Conservation (phyloP, 1,140 invertebrate species). For the Glossosoma conforme region DNA sequence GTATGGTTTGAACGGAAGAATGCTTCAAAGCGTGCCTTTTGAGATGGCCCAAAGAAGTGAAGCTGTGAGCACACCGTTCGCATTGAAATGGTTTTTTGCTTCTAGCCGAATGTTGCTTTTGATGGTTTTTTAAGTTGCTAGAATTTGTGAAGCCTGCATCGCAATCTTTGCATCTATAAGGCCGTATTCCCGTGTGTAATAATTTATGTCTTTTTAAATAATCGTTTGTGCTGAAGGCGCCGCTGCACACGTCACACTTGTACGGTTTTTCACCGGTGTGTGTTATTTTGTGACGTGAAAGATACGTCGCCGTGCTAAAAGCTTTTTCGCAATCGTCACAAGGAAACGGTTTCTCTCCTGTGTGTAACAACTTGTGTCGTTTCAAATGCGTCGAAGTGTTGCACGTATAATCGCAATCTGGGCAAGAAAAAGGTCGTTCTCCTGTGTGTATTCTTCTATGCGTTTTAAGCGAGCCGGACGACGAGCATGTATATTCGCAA, state of each 20-base stretch:
- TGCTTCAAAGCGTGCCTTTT: too few relatives aligned
- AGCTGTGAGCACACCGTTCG: too few relatives aligned
- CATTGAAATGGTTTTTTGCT: too few relatives aligned
- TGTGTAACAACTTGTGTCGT: not conserved
- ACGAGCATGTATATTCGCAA: conserved; percentile 2
- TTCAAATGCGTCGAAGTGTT: not conserved
- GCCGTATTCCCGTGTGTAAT: not conserved
- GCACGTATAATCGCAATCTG: not conserved
- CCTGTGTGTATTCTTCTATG: not conserved
- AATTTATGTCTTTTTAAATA: not conserved
- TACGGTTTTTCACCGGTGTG: not conserved
- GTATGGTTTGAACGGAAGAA: too few relatives aligned
- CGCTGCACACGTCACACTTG: not conserved
- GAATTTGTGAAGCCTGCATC: too few relatives aligned
- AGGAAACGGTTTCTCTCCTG: not conserved
- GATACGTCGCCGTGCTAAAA: not conserved
- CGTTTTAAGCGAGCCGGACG: too few relatives aligned
- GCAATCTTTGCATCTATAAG: too few relatives aligned
- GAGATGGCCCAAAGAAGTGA: too few relatives aligned
- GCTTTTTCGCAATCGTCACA: not conserved
- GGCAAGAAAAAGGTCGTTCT: not conserved
- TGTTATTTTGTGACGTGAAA: not conserved
- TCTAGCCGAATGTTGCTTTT: too few relatives aligned
- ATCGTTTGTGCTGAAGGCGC: not conserved
- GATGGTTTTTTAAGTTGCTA: too few relatives aligned